Evolutionary conservation across 2,113 vertebrate genomes (phyloP).

Genomic region (Pholis gunnellus): DNA sequence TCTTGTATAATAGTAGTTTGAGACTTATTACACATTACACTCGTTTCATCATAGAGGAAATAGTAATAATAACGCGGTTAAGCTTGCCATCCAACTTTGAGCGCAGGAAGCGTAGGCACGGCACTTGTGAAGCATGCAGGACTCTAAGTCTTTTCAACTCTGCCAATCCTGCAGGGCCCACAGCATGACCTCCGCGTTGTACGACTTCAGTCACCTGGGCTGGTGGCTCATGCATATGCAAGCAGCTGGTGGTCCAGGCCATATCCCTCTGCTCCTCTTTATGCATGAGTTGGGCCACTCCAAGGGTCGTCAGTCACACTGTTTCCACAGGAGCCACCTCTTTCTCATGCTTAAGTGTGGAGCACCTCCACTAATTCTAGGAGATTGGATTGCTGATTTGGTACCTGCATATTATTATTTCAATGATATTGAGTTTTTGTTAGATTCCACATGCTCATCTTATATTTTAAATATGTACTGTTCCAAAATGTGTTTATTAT

Average conservation of each 20-base stretch:
- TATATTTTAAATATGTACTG: background rate
- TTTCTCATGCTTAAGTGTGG: constrained; percentile 16
- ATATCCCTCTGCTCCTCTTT: constrained; percentile 71
- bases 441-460: background rate
- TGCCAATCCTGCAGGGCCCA: constrained; percentile 47
- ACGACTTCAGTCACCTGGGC: constrained; percentile 65
- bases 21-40: background rate
- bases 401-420: background rate
- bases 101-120: background rate
- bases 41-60: background rate
- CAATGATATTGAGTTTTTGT: background rate
- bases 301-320: constrained; percentile 61
- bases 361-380: background rate
- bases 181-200: constrained; percentile 61
- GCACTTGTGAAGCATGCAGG: constrained; percentile 18
- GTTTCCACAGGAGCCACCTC: constrained; percentile 46
- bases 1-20: background rate
- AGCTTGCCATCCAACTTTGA: constrained; percentile 19
- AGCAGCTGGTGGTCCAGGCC: constrained; percentile 56
- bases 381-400: background rate
- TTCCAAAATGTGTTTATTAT: background rate
- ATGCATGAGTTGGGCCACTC: constrained; percentile 77
- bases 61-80: constrained; percentile 11
- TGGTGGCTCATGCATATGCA: constrained; percentile 75
- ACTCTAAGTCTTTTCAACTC: constrained; percentile 52